These are phyloP conservation scores for Ametastegia equiseti DNA, from an alignment of 2,888 invertebrate species.

Conservation along the genomic window DNA sequence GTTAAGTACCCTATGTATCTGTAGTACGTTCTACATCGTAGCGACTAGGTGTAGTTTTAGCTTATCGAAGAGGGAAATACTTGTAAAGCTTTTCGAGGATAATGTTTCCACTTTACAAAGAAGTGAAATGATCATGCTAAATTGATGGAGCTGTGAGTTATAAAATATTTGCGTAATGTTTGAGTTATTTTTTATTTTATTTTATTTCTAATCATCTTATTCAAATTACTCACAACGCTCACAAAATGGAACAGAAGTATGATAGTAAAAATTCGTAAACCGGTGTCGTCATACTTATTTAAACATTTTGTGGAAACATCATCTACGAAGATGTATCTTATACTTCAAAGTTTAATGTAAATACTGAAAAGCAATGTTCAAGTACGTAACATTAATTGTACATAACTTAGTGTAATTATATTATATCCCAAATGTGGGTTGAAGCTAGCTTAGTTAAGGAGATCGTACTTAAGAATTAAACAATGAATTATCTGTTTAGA, in stretches of 20 bases:
- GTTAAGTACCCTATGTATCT: conserved; percentile 36
- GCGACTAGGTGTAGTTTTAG: conserved; percentile 39
- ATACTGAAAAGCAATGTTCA: conserved; percentile 49
- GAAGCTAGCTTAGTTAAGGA: conserved; percentile 36
- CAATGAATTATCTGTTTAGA: conserved; percentile 38
- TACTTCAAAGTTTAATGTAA: conserved; percentile 44
- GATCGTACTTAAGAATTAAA: conserved; percentile 46
- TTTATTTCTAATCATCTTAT: not conserved
- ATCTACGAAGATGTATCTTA: conserved; percentile 10
- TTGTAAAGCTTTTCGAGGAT: not conserved
- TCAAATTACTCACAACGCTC: not conserved
- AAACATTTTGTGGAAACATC: conserved; percentile 22
- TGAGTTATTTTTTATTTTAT: not conserved
- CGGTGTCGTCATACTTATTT: not conserved
- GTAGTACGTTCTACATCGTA: conserved; percentile 40
- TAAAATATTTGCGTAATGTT: not conserved
- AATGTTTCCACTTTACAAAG: conserved; percentile 17
- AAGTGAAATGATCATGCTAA: not conserved
- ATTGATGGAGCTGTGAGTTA: not conserved
- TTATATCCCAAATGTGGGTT: conserved; percentile 35
- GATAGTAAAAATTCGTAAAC: not conserved
- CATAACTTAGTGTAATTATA: conserved; percentile 48
- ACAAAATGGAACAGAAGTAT: not conserved
- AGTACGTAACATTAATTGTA: conserved; percentile 46
- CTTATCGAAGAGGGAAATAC: conserved; percentile 32